Percentiles rank a stretch among this genome's conserved stretches.
Evolutionary conservation across 2,888 invertebrate genomes (phyloP).

Genomic region (Euplexia lucipara): DNA sequence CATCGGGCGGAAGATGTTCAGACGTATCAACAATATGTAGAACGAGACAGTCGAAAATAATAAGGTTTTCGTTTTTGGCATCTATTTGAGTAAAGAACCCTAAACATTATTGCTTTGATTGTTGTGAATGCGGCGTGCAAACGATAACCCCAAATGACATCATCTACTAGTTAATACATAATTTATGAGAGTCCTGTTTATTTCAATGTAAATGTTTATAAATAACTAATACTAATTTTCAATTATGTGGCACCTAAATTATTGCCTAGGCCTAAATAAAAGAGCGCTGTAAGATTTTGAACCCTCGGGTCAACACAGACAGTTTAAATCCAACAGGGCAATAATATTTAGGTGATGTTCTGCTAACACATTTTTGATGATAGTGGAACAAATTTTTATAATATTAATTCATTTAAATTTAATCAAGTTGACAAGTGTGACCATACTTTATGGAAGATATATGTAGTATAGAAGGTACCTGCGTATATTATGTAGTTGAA

Average conservation of each 20-base stretch:
- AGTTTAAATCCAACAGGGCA: too few relatives aligned
- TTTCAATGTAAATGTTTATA: constrained; percentile 35
- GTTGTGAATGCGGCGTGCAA: constrained; percentile 37
- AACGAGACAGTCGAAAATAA: too few relatives aligned
- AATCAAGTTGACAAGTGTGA: constrained; percentile 17
- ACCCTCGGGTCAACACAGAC: too few relatives aligned
- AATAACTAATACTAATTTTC: background rate
- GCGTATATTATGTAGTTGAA: constrained; percentile 17
- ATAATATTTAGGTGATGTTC: background rate
- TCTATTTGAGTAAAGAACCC: too few relatives aligned
- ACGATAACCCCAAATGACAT: constrained; percentile 70
- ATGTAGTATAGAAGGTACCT: too few relatives aligned
- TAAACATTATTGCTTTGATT: constrained; percentile 14
- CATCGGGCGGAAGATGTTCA: too few relatives aligned
- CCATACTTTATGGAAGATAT: constrained; percentile 19
- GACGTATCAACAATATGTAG: too few relatives aligned
- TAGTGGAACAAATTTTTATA: constrained; percentile 25
- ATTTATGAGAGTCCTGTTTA: constrained; percentile 36
- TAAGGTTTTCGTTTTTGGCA: too few relatives aligned
- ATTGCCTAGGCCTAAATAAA: too few relatives aligned
- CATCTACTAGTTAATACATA: constrained; percentile 55
- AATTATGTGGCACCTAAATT: too few relatives aligned
- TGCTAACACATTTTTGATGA: constrained; percentile 4
- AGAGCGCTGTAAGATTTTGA: too few relatives aligned
- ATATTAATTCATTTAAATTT: constrained; percentile 1